phyloP scores from a whole-genome alignment of 2,888 invertebrate species.

The Spodoptera exigua region DNA sequence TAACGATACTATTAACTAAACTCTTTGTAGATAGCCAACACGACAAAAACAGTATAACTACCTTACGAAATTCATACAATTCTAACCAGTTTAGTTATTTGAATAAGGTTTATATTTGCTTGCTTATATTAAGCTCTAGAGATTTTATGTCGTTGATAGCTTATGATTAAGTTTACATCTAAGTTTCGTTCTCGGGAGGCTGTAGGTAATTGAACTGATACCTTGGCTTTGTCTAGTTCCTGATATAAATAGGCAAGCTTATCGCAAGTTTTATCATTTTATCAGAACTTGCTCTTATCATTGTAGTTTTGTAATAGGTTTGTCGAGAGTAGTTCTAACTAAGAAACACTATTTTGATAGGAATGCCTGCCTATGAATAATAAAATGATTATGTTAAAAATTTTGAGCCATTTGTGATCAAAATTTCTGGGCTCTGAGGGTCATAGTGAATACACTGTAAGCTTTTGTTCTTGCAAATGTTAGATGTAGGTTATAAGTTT shows the following conservation, averaged over 20 bases:
- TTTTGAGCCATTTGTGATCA: too few species aligned
- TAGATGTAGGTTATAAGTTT: too few species aligned
- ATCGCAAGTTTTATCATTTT: slow-evolving; percentile 45
- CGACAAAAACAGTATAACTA: slow-evolving; percentile 1
- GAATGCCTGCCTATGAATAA: too few species aligned
- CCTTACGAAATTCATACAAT: neutral
- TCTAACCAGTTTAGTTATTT: slow-evolving; percentile 5
- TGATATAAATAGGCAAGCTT: slow-evolving; percentile 36
- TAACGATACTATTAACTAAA: slow-evolving; percentile 10
- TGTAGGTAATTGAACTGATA: slow-evolving; percentile 41
- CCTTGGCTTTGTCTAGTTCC: slow-evolving; percentile 40
- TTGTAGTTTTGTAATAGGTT: slow-evolving; percentile 15
- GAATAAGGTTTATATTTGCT: slow-evolving; percentile 12
- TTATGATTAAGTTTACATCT: slow-evolving; percentile 51
- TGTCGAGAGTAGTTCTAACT: too few species aligned
- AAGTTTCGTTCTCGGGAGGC: slow-evolving; percentile 38
- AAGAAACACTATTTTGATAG: too few species aligned
- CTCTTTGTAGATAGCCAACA: slow-evolving; percentile 11
- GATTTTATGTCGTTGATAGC: slow-evolving; percentile 39
- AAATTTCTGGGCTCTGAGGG: too few species aligned
- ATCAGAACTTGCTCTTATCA: slow-evolving; percentile 24
- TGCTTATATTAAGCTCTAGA: slow-evolving; percentile 23
- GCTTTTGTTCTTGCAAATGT: too few species aligned
- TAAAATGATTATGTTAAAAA: too few species aligned
- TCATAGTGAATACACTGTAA: too few species aligned